Conservation (phyloP, 1,140 invertebrate genomes). For the Drosophila nebulosa region DNA sequence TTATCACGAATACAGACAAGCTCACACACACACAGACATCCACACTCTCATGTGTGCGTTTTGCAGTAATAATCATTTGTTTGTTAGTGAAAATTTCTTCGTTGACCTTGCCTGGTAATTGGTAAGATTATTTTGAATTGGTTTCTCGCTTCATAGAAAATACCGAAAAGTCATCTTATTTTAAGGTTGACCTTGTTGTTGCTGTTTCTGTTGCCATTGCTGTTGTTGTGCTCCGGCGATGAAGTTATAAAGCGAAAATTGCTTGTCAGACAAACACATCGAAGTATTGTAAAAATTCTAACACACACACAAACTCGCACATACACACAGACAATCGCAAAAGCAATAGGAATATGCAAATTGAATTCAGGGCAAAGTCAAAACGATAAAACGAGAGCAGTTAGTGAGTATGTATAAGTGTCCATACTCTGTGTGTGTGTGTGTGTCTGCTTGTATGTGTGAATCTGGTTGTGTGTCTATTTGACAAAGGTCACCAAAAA, state of each 20-base stretch:
- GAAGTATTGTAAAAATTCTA: conserved; percentile 51
- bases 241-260: conserved; percentile 71
- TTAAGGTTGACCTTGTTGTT: conserved; percentile 5
- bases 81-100: conserved; percentile 62
- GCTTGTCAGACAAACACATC: conserved; percentile 53
- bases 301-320: conserved; percentile 14
- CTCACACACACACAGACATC: neutral
- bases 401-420: conserved; percentile 19
- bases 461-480: conserved; percentile 28
- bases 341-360: conserved; percentile 39
- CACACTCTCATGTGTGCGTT: conserved; percentile 19
- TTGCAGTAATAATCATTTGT: conserved; percentile 78
- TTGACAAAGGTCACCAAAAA: conserved; percentile 74
- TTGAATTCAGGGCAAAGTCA: conserved; percentile 58
- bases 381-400: conserved; percentile 53
- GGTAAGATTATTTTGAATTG: conserved; percentile 72
- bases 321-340: neutral
- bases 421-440: conserved; percentile 6
- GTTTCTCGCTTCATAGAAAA: conserved; percentile 28
- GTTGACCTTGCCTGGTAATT: conserved; percentile 67
- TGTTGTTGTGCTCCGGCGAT: conserved; percentile 44
- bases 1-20: conserved; percentile 46
- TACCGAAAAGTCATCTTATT: neutral
- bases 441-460: conserved; percentile 7
- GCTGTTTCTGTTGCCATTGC: conserved; percentile 49